Base-by-base conservation (phyloP, 1,140 invertebrate genomes). In the Panonychus citri region DNA sequence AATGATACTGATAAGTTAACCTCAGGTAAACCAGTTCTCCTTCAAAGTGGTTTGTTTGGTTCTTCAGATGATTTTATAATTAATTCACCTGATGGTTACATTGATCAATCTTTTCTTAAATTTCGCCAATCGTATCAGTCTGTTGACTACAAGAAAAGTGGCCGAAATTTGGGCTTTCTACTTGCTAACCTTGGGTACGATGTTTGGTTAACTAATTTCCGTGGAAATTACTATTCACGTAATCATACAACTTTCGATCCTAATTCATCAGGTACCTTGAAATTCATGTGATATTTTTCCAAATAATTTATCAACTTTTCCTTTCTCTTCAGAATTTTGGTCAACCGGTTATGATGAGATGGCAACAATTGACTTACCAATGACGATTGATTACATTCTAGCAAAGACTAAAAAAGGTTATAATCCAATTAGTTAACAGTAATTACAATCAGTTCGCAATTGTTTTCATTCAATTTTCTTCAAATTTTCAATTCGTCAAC, bases 41-140 rank as follows among this genome's bases (percentile, higher is more conserved):
- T 85, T 0, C 82, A 84, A 64, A 84, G 86, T 66, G 85, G 84
- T 0, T 69, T 86, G 8, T 66, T 84, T 0, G 78, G 77, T 10
- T 80, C 79, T 63, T 83, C 81, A 1, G 51, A 19, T 30, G 53
- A 43, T 39, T 57, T 46, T 19, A 15, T 57, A 1, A 25, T 57
- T 15, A 50, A 27, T 27, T 28, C 53, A 15, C 25, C 27, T 55
- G 39, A 26, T 46, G 54, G 54, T 19, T 19, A 39, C 25, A 8
- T 26, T 52, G 50, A 52, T 19, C 10, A 17, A 27, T 52, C 50
- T 19, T 3, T 34, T 5, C 5, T 34, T n/a, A n/a, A 7, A 34
- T 7, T 12, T 46, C 7, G 1, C 21, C 21, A 27, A 27, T 27
- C 3, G 21, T 19, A 25, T 27, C 12, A 51, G 10, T 30, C n/a